A percentile compares a stretch with the other conserved stretches of the same genome.
phyloP scores from a whole-genome alignment of 2,797 vertebrate species.

The Squalus acanthias region DNA sequence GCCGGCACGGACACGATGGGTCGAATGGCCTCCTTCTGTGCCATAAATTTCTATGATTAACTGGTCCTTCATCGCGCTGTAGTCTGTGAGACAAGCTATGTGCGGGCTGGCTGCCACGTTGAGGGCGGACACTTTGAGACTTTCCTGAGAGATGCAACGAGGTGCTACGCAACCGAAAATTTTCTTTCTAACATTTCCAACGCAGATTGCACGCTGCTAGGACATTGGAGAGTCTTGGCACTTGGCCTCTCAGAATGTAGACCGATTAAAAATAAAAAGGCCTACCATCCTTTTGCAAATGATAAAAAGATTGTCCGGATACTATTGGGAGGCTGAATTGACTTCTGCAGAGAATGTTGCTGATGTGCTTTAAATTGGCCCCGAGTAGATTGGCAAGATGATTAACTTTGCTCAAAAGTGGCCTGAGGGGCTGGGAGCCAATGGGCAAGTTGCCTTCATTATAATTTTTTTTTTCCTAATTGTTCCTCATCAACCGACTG shows the following conservation, averaged over 20 bases:
- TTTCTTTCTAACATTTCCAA: neutral
- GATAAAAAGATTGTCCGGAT: neutral
- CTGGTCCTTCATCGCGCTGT: no score
- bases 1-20: no score
- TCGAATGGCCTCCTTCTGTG: no score
- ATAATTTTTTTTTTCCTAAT: neutral
- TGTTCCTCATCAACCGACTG: neutral
- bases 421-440: neutral
- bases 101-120: no score
- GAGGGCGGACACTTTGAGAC: neutral
- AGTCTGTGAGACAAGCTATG: neutral
- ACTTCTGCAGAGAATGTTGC: neutral
- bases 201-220: neutral
- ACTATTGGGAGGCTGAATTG: neutral
- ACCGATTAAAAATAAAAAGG: neutral
- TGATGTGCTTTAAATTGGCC: neutral
- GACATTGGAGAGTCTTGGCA: neutral
- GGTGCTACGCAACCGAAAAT: neutral
- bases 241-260: neutral
- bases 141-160: neutral
- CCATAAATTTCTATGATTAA: no score
- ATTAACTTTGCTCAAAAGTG: neutral
- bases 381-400: neutral
- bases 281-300: neutral
- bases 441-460: neutral